Base-by-base conservation (phyloP, 2,113 vertebrate genomes). In the Hirundichthys speculiger region DNA sequence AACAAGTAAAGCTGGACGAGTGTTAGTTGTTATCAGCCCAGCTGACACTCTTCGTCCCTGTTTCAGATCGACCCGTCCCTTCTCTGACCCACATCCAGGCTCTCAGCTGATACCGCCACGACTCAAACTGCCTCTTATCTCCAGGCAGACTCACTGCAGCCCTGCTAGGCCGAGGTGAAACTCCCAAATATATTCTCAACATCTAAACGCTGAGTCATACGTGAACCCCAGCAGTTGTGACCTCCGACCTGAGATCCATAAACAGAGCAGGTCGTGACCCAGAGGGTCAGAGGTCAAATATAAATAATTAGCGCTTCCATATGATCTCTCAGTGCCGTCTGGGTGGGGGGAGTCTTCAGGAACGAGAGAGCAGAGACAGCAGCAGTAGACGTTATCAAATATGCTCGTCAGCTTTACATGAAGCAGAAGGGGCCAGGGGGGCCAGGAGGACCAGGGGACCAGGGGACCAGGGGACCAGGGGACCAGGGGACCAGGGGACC, bases 51-150 rank as follows among this genome's bases (percentile, higher is more conserved):
- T 13, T 27, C 5, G 1, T 15, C 22, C 48, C 19, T 13, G 12
- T 25, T 12, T 51, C 13, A 12, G 46, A 50, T 6, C 3, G 25
- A 48, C 20, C 13, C 1, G 34, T 19, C 13, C 15, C 27, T 1
- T 10, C n/a, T 46, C 55, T 67, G 70, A 71, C 66, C 66, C 48
- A 59, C 20, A 49, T 58, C 65, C 21, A 48, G 43, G 3, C 24
- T 21, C 20, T 16, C 3, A 6, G 45, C 43, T 41, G 53, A 68
- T 60, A 46, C 21, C 61, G 10, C 20, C 6, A 14, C n/a, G 1
- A 2, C 47, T 45, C 64, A 54, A 34, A 41, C 52, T 12, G 12
- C 15, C 2, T 20, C n/a, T 67, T 20, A 64, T 45, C 66, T 43
- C 5, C 16, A 25, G 3, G 16, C 52, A n/a, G 13, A n/a, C 16